Evolutionary conservation across 1,140 invertebrate genomes (phyloP).

Genomic region (Diplogasteroides magnus): DNA sequence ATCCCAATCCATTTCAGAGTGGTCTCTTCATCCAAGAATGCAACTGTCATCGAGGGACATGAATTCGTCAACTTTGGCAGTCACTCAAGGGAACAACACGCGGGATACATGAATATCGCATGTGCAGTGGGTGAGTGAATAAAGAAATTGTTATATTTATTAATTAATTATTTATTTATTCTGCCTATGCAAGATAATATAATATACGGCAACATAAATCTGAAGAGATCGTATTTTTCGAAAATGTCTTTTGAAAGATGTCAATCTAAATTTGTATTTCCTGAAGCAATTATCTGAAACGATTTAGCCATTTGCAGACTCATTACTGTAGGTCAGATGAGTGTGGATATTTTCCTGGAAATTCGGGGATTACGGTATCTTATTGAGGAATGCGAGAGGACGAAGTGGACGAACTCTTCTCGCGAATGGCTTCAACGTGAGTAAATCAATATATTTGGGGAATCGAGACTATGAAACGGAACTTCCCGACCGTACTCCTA

Average conservation of each 20-base stretch:
- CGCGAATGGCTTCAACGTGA: slow-evolving; percentile 10
- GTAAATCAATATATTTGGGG: neutral
- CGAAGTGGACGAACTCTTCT: slow-evolving; percentile 32
- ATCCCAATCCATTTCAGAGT: slow-evolving; percentile 21
- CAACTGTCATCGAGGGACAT: slow-evolving; percentile 17
- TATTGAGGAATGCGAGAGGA: slow-evolving; percentile 31
- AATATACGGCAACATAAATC: too few relatives aligned
- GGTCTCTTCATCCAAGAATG: slow-evolving; percentile 12
- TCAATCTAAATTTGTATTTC: slow-evolving; percentile 1
- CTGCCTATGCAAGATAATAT: too few relatives aligned
- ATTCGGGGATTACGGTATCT: too few relatives aligned
- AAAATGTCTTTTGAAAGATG: too few relatives aligned
- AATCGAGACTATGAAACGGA: neutral
- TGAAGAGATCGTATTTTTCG: too few relatives aligned
- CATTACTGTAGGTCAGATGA: too few relatives aligned
- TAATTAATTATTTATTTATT: slow-evolving; percentile 8
- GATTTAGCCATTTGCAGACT: too few relatives aligned
- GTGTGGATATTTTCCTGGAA: too few relatives aligned
- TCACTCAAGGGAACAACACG: slow-evolving; percentile 30
- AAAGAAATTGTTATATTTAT: too few relatives aligned
- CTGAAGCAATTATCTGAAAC: slow-evolving; percentile 7
- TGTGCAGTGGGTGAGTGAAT: slow-evolving; percentile 27
- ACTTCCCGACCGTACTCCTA: neutral
- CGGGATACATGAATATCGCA: slow-evolving; percentile 32
- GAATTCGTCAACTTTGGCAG: slow-evolving; percentile 34